These are phyloP conservation scores for Trissolcus basalis DNA, from an alignment of 1,140 invertebrate species.

Conservation along the genomic window DNA sequence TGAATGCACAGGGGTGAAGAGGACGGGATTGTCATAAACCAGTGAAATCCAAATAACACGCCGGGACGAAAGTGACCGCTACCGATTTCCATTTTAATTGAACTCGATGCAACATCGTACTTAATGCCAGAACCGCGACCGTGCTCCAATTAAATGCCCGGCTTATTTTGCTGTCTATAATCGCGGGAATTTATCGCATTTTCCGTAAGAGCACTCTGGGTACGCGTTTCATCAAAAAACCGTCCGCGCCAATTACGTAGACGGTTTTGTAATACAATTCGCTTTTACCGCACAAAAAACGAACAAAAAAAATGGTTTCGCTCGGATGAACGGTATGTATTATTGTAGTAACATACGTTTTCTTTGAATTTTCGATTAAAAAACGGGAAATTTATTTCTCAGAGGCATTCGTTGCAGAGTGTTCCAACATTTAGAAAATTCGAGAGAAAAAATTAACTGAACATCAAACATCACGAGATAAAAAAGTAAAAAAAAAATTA, in stretches of 20 bases:
- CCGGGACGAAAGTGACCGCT: slow-evolving; percentile 44
- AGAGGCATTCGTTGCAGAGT: too few species aligned
- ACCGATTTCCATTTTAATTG: slow-evolving; percentile 76
- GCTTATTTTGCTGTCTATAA: slow-evolving; percentile 52
- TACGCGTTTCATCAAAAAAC: slow-evolving; percentile 28
- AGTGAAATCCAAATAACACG: slow-evolving; percentile 12
- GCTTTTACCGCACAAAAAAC: neutral
- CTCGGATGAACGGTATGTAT: too few species aligned
- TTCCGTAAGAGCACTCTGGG: slow-evolving; percentile 41
- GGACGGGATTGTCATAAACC: slow-evolving; percentile 26
- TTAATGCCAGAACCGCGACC: slow-evolving; percentile 72
- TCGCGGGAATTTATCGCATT: slow-evolving; percentile 48
- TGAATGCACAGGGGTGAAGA: neutral
- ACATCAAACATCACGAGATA: too few species aligned
- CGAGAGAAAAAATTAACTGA: too few species aligned
- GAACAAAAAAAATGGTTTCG: too few species aligned
- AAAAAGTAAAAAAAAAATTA: neutral
- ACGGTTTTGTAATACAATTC: slow-evolving; percentile 5
- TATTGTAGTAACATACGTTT: too few species aligned
- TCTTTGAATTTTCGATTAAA: too few species aligned
- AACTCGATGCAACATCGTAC: slow-evolving; percentile 75
- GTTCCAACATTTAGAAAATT: too few species aligned
- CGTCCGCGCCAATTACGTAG: slow-evolving; percentile 13
- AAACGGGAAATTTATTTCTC: too few species aligned
- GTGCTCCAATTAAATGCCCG: slow-evolving; percentile 70